Evolutionary conservation across 2,797 vertebrate species (phyloP).

Genomic region (Lepus oiostolus): DNA sequence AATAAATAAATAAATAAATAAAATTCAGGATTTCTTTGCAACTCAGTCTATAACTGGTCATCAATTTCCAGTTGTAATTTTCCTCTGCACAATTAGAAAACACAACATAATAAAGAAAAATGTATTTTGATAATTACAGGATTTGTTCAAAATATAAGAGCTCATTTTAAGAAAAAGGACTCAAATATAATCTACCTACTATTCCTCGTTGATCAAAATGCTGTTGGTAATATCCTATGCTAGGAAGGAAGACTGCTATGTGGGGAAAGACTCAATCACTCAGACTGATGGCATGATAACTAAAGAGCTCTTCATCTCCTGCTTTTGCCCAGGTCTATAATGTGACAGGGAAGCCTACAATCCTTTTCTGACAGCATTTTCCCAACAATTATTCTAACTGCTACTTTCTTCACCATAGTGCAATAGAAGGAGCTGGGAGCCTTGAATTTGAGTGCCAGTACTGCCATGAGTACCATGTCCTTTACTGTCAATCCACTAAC

Average conservation of each 20-base stretch:
- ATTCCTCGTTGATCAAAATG: conserved; percentile 26
- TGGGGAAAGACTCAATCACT: background rate
- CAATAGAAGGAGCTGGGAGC: background rate
- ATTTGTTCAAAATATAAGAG: conserved; percentile 44
- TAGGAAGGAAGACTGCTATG: background rate
- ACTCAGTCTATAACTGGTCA: background rate
- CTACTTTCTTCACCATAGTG: conserved; percentile 2
- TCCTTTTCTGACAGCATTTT: conserved; percentile 66
- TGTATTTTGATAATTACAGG: conserved; percentile 11
- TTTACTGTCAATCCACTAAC: background rate
- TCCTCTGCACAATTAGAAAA: background rate
- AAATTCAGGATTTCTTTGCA: conserved; percentile 43
- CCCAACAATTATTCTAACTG: background rate
- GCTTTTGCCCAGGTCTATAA: conserved; percentile 53
- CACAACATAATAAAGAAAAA: background rate
- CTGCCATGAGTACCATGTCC: background rate
- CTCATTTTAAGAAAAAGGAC: conserved; percentile 36
- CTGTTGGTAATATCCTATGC: background rate
- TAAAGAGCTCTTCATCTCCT: conserved; percentile 40
- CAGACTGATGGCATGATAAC: background rate
- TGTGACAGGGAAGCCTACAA: conserved; percentile 58
- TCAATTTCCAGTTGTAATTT: background rate
- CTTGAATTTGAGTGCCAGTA: background rate
- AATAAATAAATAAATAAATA: background rate
- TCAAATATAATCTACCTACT: background rate